A percentile compares a stretch with the other conserved stretches of the same genome.
Evolutionary conservation across 1,140 invertebrate genomes (phyloP).

Genomic region (Procambarus clarkii): DNA sequence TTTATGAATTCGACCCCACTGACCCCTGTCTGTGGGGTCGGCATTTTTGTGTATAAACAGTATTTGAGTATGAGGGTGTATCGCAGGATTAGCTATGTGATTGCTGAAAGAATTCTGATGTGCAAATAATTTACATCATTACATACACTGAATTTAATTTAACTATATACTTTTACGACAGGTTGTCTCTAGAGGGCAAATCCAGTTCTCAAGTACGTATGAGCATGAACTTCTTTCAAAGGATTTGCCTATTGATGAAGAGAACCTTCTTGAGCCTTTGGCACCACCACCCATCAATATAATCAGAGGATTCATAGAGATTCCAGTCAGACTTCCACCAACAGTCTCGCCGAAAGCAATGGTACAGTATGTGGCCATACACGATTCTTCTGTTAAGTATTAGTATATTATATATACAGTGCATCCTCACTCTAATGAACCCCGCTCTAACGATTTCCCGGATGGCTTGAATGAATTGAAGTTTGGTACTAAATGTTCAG

Average conservation of each 20-base stretch:
- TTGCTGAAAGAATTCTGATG: too few relatives aligned
- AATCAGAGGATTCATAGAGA: conserved; percentile 17
- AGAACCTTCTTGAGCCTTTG: conserved; percentile 5
- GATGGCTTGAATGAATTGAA: too few relatives aligned
- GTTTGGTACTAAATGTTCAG: too few relatives aligned
- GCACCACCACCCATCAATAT: neutral
- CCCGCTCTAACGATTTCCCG: too few relatives aligned
- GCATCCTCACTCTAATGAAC: too few relatives aligned
- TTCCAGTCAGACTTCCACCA: conserved; percentile 3
- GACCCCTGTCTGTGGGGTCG: too few relatives aligned
- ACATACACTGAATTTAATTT: neutral
- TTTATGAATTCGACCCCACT: too few relatives aligned
- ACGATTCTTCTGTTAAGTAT: neutral
- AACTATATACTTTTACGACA: neutral
- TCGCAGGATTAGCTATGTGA: too few relatives aligned
- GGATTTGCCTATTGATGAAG: neutral
- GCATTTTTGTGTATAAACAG: too few relatives aligned
- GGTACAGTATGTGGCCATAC: neutral
- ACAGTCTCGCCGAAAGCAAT: conserved; percentile 30
- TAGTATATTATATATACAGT: too few relatives aligned
- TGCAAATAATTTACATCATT: neutral
- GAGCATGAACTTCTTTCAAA: conserved; percentile 5
- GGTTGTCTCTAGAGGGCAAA: conserved; percentile 47
- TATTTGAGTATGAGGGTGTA: too few relatives aligned
- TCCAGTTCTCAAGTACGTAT: conserved; percentile 29